Evolutionary conservation across 2,797 vertebrate genomes (phyloP), one percentile per base, ranked within the genome.

Genomic region (Eupleurogrammus muticus): DNA sequence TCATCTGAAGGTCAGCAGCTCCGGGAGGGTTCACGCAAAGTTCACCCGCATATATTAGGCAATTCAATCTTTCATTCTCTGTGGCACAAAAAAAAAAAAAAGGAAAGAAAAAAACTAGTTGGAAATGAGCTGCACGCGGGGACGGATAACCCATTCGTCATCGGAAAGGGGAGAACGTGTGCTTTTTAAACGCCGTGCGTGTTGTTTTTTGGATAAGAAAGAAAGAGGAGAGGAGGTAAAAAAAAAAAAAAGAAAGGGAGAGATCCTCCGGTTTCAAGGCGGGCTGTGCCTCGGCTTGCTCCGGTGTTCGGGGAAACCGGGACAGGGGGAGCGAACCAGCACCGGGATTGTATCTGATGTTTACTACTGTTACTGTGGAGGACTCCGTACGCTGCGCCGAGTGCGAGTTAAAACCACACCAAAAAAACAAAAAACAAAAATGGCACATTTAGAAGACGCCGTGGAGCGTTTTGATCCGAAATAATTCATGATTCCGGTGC

Each of bases 1-100:
- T 99, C 97, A 97, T 97, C 95, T 98, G 96, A 99, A 99, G 97
- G 97, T 97, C 96, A 99, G 96, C 96, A 95, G 97, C 96, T 95
- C 95, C 94, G 92, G 94, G 95, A 95, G 96, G 97, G 97, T 99
- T 99, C 97, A 98, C 85, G 65, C 93, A 97, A 96, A 99, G 97
- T 99, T 99, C 97, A 98, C 94, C 90, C 95, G 97, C 97, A 99
- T 99, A 98, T 95, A 98, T 98, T 98, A 98, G 95, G 95, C 96
- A 95, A 96, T 96, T 94, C 97, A 96, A 97, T 97, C 96, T 96
- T 96, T 97, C 96, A 95, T 95, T 95, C 95, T 90, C 93, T 83
- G 93, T 95, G 95, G 95, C 94, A 95, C n/a, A n/a, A n/a, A n/a
- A n/a, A n/a, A n/a, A n/a, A n/a, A n/a, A n/a, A n/a, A n/a, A n/a